Conservation (phyloP, 2,797 vertebrate species). For the Lophotriccus pileatus region DNA sequence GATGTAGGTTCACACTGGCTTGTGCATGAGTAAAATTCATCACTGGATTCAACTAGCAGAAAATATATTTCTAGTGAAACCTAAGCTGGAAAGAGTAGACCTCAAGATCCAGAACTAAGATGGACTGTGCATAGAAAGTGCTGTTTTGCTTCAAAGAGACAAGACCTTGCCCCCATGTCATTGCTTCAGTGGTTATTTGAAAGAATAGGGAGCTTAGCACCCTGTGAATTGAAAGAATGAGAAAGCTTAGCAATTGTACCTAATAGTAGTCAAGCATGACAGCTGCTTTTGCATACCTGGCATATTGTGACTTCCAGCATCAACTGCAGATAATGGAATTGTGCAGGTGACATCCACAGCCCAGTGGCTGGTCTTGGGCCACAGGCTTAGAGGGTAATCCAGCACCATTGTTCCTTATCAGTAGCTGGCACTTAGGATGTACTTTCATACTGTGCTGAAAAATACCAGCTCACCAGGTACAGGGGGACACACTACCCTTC, state of each 20-base stretch:
- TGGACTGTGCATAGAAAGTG: not conserved
- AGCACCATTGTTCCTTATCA: not conserved
- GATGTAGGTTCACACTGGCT: not conserved
- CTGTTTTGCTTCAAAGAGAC: not conserved
- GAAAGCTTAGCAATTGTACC: not conserved
- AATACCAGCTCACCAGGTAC: not conserved
- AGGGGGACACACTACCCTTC: not conserved
- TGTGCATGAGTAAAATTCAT: not conserved
- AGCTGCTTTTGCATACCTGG: not conserved
- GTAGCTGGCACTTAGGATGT: not conserved
- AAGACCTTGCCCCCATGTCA: not conserved
- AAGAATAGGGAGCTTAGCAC: not conserved
- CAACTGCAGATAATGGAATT: not conserved
- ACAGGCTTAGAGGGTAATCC: rapidly evolving
- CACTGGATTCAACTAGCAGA: not conserved
- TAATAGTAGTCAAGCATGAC: not conserved
- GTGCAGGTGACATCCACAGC: not conserved
- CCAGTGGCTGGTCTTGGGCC: not conserved
- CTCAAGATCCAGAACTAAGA: not conserved
- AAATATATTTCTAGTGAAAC: not conserved
- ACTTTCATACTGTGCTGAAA: not conserved
- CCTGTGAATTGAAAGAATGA: not conserved
- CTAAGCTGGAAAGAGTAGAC: not conserved
- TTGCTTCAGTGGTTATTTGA: not conserved
- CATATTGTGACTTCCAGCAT: not conserved